These are phyloP conservation scores for Stegostoma tigrinum DNA, from an alignment of 2,113 vertebrate species.

Conservation along the genomic window DNA sequence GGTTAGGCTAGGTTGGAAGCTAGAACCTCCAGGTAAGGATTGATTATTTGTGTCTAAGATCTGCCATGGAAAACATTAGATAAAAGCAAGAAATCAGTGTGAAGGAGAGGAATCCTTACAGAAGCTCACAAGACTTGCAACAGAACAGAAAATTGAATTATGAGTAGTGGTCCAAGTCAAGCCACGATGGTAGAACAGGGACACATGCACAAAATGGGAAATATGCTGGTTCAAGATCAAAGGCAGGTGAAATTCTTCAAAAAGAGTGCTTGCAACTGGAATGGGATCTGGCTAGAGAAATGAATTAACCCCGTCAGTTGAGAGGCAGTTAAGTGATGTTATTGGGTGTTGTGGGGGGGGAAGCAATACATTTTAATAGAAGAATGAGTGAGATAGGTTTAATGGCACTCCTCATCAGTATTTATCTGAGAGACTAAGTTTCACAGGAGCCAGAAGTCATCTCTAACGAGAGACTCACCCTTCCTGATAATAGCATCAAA, in stretches of 20 bases:
- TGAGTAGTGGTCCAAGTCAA: neutral
- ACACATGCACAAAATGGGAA: neutral
- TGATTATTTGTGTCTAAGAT: no score
- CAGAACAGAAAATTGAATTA: neutral
- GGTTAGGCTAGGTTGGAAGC: no score
- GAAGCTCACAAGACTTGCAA: no score
- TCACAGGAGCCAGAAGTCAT: neutral
- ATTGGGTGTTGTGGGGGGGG: neutral
- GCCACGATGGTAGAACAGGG: neutral
- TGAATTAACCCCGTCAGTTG: neutral
- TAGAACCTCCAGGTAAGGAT: no score
- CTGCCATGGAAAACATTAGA: no score
- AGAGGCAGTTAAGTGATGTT: neutral
- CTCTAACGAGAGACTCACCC: neutral
- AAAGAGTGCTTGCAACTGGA: neutral
- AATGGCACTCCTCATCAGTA: neutral
- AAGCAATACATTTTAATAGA: neutral
- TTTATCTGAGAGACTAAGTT: neutral
- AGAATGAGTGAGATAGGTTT: neutral
- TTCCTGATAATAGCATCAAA: neutral
- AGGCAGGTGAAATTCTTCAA: neutral
- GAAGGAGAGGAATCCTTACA: no score
- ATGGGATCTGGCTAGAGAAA: neutral
- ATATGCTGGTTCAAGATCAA: neutral
- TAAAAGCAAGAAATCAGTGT: no score